Base-by-base conservation (phyloP, 2,113 vertebrate species). In the Grallaria varia region DNA sequence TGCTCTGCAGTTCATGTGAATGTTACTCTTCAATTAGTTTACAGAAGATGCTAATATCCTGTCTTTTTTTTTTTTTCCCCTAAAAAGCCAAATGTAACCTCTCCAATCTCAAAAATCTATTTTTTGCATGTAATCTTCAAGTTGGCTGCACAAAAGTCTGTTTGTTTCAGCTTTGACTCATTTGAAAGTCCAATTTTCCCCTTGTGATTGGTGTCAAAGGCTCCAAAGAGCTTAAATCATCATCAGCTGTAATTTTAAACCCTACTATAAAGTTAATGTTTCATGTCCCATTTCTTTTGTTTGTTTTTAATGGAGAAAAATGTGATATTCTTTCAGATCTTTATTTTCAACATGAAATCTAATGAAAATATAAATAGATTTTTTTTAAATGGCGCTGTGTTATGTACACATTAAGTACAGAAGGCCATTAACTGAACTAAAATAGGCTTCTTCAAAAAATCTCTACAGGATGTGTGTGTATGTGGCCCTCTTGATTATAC, bases 11-110 rank as follows among this genome's bases (percentile, higher is more conserved):
- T 89, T 94, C 56, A 39, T 83, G 35, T 49, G 45, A 66, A 56
- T 90, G 79, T 68, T 60, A 68, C 50, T 49, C 42, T 85, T 92
- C 49, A 72, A 5, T 53, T 35, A 47, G 44, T 74, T 84, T 95
- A 80, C 63, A 87, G 72, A 92, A 74, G 79, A 92, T 96, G 93
- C 83, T 96, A 67, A 91, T 91, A 83, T 95, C 77, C 91, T 90
- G 68, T 67, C 22, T 59, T 92, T 23, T 30, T 23, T 30, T 50
- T 86, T 90, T 47, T 86, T 90, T 47, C 42, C 76, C 75, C 25
- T 79, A 40, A 60, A 83, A 92, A 49, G 63, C 88, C 64, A 81
- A 81, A 78, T 53, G 28, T 81, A 86, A 52, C 31, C 68, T 78
- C 28, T 92, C 20, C 59, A 40, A 31, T 89, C 60, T 86, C 14